Evolutionary conservation across 2,113 vertebrate species (phyloP), one percentile per base, ranked within the genome.

Genomic region (Antechinus flavipes): DNA sequence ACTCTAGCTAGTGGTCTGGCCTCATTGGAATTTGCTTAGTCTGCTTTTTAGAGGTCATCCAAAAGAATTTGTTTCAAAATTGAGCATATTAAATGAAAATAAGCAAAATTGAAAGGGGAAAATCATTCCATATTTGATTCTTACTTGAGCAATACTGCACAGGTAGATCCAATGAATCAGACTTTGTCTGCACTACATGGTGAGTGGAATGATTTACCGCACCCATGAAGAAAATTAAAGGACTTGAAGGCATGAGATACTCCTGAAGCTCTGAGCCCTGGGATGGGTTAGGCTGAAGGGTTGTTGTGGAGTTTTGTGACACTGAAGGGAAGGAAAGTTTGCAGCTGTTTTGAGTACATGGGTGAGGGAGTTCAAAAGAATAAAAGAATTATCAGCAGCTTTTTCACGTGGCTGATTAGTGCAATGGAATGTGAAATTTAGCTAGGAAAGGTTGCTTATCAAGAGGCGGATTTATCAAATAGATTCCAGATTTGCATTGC

Each of bases 161-260:
- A 92, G 94, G 97, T 97, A 96, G 96, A 90, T 95, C 94, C 91
- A 92, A 96, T 97, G 96, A 96, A 94, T 97, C 93, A 95, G 91
- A 42, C 3, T 8, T 90, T 26, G 25, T 91, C 50, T 90, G 90
- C 54, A 76, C 90, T 93, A 91, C 2, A 0, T 2, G 8, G 91
- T 89, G 92, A 90, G 54, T 55, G 5, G 50, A 52, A 91, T 93
- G 95, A 97, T 97, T 97, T 97, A 96, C 61, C 24, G 19, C 2
- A 0, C 42, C 95, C 92, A 89, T 92, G 96, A 96, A 96, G 95
- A 96, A 96, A 96, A 96, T 94, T 55, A 89, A 90, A 96, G 89
- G 94, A 94, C 91, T 91, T 24, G 0, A 22, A 49, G 93, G 93
- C 6, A 54, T 95, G 94, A 93, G 95, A 68, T 35, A 89, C 92